Base-by-base conservation (phyloP, 2,888 invertebrate species). In the Amorpha juglandis region DNA sequence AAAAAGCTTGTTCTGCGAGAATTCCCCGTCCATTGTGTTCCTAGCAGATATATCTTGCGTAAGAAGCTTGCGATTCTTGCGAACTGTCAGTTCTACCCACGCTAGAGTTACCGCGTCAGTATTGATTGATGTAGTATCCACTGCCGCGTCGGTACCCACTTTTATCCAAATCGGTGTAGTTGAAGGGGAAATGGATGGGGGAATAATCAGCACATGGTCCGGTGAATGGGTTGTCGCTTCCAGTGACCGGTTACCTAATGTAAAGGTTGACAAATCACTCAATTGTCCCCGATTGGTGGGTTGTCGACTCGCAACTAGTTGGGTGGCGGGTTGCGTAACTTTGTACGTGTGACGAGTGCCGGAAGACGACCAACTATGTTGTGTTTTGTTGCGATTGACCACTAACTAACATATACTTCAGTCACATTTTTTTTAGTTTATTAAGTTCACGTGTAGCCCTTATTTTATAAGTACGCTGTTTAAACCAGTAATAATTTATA, bases 251-350 rank as follows among this genome's bases (percentile, higher is more conserved):
- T 90, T 88, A 71, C 58, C 67, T 67, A 78, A 89, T 85, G 86
- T 87, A 83, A 83, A 80, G 78, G 88, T 90, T 92, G 92, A 92
- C 92, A 92, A 92, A 92, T 92, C 89, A 91, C 89, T 92, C 91
- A 92, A 92, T 92, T 92, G 92, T 91, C 86, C 85, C 75, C 75
- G 81, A 81, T 79, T 75, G 82, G 84, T 79, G 79, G 84, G 79
- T 84, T 79, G 84, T 81, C 76, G 79, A 74, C 76, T 73, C 75
- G 77, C 81, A 75, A 85, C 90, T 83, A 81, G 88, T 87, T 87
- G 88, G 88, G 88, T 88, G 87, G 88, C 84, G 78, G 74, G 84
- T 90, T 88, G 87, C 78, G 79, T 84, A 88, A 91, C 84, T 76
- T 75, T 75, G 82, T 82, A 78, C 79, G 81, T 81, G 83, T 88